Conservation (phyloP, 2,797 vertebrate genomes). For the Argya squamiceps region DNA sequence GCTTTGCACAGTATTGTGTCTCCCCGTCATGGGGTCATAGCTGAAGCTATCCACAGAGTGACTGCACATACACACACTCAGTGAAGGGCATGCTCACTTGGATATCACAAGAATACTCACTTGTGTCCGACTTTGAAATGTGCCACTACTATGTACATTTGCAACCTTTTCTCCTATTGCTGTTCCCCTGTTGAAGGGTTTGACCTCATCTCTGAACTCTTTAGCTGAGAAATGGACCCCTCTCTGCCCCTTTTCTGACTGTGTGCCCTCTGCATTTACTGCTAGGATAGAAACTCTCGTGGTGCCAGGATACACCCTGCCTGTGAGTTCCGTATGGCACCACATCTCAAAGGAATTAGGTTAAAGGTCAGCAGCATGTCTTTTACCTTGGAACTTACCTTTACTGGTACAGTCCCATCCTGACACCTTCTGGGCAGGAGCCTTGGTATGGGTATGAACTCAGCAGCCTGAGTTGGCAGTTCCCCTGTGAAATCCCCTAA, state of each 20-base stretch:
- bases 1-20: not conserved
- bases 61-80: accelerated
- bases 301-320: accelerated
- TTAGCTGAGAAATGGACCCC: not conserved
- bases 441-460: not conserved
- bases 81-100: not conserved
- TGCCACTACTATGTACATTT: not conserved
- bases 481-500: not conserved
- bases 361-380: not conserved
- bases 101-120: not conserved
- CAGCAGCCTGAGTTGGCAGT: not conserved
- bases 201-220: not conserved
- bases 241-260: not conserved
- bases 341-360: not conserved
- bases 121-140: not conserved
- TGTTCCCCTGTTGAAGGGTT: not conserved
- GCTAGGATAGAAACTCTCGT: not conserved
- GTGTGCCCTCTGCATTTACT: not conserved
- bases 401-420: not conserved
- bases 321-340: not conserved
- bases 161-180: not conserved
- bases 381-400: not conserved
- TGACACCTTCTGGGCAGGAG: not conserved
- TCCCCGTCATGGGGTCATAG: accelerated
- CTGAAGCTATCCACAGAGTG: not conserved